phyloP scores from a whole-genome alignment of 2,113 vertebrate genomes.

The Cyphomyrus discorhynchus region DNA sequence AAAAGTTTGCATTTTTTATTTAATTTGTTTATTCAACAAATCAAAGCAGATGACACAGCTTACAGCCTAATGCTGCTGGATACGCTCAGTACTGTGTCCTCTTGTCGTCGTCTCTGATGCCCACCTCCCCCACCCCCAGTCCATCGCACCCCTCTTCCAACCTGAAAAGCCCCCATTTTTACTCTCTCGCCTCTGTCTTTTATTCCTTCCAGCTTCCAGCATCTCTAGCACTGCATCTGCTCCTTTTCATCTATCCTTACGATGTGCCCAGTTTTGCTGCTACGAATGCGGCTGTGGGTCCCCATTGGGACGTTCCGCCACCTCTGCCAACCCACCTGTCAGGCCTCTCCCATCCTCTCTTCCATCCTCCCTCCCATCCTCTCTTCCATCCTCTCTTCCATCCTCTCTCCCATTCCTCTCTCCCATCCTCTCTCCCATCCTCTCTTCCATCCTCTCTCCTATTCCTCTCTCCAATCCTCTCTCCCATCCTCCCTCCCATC shows the following conservation, averaged over 20 bases:
- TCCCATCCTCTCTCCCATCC: neutral
- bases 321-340: neutral
- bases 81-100: neutral
- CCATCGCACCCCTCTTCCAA: neutral
- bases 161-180: neutral
- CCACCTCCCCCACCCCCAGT: neutral
- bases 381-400: neutral
- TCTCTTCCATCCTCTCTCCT: neutral
- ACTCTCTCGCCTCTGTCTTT: neutral
- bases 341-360: neutral
- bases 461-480: neutral
- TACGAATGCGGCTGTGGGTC: neutral
- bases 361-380: neutral
- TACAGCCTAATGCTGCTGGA: neutral
- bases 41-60: neutral
- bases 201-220: neutral
- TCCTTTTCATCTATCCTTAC: neutral
- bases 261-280: neutral
- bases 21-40: neutral
- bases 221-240: neutral
- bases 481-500: neutral
- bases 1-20: neutral
- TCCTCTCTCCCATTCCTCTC: neutral
- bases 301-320: neutral
- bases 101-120: neutral